Evolutionary conservation across 2,888 invertebrate genomes (phyloP).

Genomic region (Gnatocerus cornutus): DNA sequence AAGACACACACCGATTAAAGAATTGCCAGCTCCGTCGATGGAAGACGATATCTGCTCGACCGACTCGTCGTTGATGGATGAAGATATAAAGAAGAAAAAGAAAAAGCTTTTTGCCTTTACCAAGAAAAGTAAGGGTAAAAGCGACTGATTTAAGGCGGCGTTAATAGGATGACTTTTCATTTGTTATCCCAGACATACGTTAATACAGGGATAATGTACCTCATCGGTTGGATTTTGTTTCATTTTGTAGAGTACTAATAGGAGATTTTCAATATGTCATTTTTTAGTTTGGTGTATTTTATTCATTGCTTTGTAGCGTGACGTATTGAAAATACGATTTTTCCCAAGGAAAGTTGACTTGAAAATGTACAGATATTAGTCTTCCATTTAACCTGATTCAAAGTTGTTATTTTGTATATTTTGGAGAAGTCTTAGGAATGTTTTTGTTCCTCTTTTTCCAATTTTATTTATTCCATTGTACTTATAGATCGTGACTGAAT

Average conservation of each 20-base stretch:
- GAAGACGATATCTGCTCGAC: conserved; percentile 82
- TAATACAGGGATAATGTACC: conserved; percentile 48
- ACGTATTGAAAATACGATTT: conserved; percentile 43
- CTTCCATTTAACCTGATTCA: conserved; percentile 44
- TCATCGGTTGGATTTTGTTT: conserved; percentile 34
- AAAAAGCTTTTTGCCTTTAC: conserved; percentile 79
- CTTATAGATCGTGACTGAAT: conserved; percentile 47
- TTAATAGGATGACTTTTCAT: conserved; percentile 33
- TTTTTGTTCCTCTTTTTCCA: conserved; percentile 45
- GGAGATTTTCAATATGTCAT: conserved; percentile 41
- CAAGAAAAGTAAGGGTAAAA: conserved; percentile 74
- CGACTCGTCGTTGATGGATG: conserved; percentile 81
- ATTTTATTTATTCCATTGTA: conserved; percentile 49
- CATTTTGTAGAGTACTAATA: conserved; percentile 33
- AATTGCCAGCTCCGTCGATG: conserved; percentile 67
- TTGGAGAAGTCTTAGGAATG: conserved; percentile 44
- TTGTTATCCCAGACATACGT: conserved; percentile 30
- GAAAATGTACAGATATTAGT: conserved; percentile 38
- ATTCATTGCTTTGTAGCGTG: conserved; percentile 32
- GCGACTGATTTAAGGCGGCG: conserved; percentile 46
- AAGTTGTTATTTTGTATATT: conserved; percentile 42
- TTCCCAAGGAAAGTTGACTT: conserved; percentile 46
- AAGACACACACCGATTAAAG: conserved; percentile 63
- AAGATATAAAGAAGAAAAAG: conserved; percentile 76
- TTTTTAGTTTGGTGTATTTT: conserved; percentile 34